phyloP scores from a whole-genome alignment of 1,140 invertebrate genomes.

The Drosophila teissieri region DNA sequence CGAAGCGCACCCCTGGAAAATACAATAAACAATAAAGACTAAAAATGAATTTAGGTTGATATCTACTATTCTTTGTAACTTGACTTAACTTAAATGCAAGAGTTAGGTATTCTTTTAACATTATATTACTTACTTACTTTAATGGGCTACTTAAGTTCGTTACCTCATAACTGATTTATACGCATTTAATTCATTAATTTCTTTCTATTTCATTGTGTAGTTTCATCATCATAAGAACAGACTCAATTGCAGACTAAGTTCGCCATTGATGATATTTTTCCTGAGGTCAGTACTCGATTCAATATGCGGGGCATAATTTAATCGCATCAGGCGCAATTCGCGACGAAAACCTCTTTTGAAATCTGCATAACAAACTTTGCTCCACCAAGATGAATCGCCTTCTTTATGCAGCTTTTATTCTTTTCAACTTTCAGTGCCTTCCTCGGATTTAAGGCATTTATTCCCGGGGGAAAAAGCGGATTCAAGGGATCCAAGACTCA shows the following conservation, averaged over 20 bases:
- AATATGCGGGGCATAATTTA: constrained; percentile 14
- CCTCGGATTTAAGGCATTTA: constrained; percentile 30
- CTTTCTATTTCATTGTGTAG: too few species aligned
- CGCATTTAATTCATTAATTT: too few species aligned
- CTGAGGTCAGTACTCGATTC: constrained; percentile 18
- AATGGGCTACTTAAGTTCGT: too few species aligned
- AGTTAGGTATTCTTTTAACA: not conserved
- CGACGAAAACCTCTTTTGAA: constrained; percentile 33
- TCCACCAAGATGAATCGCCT: constrained; percentile 33
- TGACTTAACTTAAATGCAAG: too few species aligned
- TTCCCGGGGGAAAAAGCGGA: not conserved
- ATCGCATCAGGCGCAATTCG: constrained; percentile 21
- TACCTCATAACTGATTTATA: too few species aligned
- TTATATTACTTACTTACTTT: too few species aligned
- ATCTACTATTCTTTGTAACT: too few species aligned
- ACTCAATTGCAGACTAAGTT: not conserved
- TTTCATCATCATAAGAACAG: not conserved
- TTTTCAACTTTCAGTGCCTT: constrained; percentile 21
- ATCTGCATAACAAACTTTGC: constrained; percentile 63
- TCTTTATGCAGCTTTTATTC: constrained; percentile 12
- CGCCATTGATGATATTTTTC: not conserved
- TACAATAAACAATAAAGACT: too few species aligned
- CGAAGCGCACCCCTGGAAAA: too few species aligned
- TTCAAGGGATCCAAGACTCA: not conserved
- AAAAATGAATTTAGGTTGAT: too few species aligned